A percentile compares a stretch with the other conserved stretches of the same genome.
Evolutionary conservation across 2,888 invertebrate genomes (phyloP).

Genomic region (Lycia hirtaria): DNA sequence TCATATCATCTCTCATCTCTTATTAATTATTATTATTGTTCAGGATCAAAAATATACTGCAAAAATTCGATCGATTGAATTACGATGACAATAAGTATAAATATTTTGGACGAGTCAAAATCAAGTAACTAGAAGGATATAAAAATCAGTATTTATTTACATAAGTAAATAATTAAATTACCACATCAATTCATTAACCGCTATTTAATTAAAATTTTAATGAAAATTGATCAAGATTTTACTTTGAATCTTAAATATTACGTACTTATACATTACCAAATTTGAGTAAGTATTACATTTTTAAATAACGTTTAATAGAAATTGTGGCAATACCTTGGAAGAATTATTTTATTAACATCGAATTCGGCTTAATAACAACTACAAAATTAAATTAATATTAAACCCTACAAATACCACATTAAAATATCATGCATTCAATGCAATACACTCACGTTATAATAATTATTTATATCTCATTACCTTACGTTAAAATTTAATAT

Average conservation of each 20-base stretch:
- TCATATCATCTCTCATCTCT: too few species aligned
- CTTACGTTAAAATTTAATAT: constrained; percentile 62
- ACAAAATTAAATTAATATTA: constrained; percentile 53
- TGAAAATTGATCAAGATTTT: constrained; percentile 27
- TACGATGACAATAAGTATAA: background rate
- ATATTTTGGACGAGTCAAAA: background rate
- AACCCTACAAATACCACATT: constrained; percentile 48
- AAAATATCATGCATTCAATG: constrained; percentile 71
- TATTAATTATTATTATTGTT: too few species aligned
- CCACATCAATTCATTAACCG: constrained; percentile 22
- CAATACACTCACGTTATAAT: constrained; percentile 48
- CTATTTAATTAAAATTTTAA: constrained; percentile 22
- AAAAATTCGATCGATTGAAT: background rate
- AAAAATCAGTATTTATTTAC: constrained; percentile 15
- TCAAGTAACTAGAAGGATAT: background rate
- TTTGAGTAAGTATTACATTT: constrained; percentile 55
- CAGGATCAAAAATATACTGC: too few species aligned
- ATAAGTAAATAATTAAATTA: constrained; percentile 16
- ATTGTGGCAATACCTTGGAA: constrained; percentile 81
- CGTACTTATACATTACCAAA: constrained; percentile 51
- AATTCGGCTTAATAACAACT: constrained; percentile 73
- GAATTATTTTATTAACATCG: constrained; percentile 68
- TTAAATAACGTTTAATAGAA: constrained; percentile 58
- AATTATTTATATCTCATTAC: constrained; percentile 48
- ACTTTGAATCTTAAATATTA: constrained; percentile 39